Evolutionary conservation across 1,140 invertebrate genomes (phyloP), one percentile per base, ranked within the genome.

Genomic region (Eciton burchellii): DNA sequence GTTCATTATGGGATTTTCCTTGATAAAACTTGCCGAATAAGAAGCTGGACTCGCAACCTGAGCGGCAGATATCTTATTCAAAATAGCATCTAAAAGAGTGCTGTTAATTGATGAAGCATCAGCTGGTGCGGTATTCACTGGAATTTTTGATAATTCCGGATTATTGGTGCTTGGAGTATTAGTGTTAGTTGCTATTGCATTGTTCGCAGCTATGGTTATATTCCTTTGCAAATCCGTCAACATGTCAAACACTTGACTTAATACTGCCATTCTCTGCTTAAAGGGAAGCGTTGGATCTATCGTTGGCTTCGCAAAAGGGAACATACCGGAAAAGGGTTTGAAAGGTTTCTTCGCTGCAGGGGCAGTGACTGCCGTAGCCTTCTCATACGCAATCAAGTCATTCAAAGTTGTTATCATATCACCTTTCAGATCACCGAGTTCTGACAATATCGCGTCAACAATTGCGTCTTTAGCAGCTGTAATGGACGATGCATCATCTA

Each of bases 241-340:
- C 89, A 92, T 93, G 60, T 94, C 93, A 52, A 94, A 94, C 2
- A 94, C 91, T 79, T 93, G 91, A 57, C 91, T 90, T 3, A 94
- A 90, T 12, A 90, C 77, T 8, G 72, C n/a, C 87, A 94, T 92
- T 84, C 90, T 91, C 65, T 93, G 92, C 54, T 93, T 88, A 49
- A 91, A 93, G 0, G 93, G 91, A 49, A 92, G 60, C 8, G 87
- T 83, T 5, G 89, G 83, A 70, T 93, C 92, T 0, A 76, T 24
- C 9, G 90, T 65, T 26, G 92, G 89, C 41, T 87, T 91, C 11
- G 83, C 87, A 88, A 83, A 91, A 6, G 85, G 76, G 62, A 86
- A 92, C 19, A 77, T 66, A 52, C 83, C 73, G n/a, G 85, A 49
- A 14, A 86, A 88, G 3, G 90, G 83, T 77, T 94, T 93, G 11